Conservation (phyloP, 2,888 invertebrate species). For the Drosophila recens region DNA sequence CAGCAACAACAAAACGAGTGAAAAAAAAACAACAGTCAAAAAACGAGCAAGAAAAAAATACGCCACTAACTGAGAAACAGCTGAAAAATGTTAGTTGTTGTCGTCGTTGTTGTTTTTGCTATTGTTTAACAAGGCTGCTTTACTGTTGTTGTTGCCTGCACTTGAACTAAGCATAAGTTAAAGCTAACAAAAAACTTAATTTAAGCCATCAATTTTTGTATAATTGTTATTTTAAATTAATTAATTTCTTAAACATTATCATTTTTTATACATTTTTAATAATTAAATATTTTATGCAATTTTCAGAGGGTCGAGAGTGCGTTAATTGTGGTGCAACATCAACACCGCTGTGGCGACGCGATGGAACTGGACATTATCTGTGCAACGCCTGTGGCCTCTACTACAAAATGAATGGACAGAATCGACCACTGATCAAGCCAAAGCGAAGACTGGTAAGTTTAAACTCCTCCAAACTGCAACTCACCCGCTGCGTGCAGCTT, state of each 20-base stretch:
- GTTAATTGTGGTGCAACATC: slow-evolving; percentile 99
- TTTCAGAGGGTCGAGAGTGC: slow-evolving; percentile 97
- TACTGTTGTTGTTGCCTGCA: slow-evolving; percentile 52
- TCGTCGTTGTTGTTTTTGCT: slow-evolving; percentile 31
- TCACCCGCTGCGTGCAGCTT: slow-evolving; percentile 60
- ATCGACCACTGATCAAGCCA: slow-evolving; percentile 99
- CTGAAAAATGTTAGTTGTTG: slow-evolving; percentile 67
- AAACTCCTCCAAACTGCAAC: neutral
- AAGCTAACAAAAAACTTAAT: slow-evolving; percentile 10
- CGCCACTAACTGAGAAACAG: slow-evolving; percentile 67
- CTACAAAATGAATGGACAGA: slow-evolving; percentile 99
- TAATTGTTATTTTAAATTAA: slow-evolving; percentile 10
- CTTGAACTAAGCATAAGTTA: slow-evolving; percentile 31
- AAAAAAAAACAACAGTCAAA: slow-evolving; percentile 22
- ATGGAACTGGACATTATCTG: slow-evolving; percentile 98
- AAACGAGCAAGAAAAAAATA: slow-evolving; percentile 15
- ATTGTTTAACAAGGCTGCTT: slow-evolving; percentile 51
- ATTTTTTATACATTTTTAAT: slow-evolving; percentile 69
- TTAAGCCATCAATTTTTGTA: slow-evolving; percentile 6
- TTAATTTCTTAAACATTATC: slow-evolving; percentile 72
- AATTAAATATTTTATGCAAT: slow-evolving; percentile 69
- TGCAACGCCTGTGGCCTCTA: slow-evolving; percentile 99
- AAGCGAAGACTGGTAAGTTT: slow-evolving; percentile 99
- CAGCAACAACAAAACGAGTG: slow-evolving; percentile 47
- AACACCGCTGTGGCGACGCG: slow-evolving; percentile 97